Evolutionary conservation across 2,797 vertebrate genomes (phyloP).

Genomic region (Sternotherus odoratus): DNA sequence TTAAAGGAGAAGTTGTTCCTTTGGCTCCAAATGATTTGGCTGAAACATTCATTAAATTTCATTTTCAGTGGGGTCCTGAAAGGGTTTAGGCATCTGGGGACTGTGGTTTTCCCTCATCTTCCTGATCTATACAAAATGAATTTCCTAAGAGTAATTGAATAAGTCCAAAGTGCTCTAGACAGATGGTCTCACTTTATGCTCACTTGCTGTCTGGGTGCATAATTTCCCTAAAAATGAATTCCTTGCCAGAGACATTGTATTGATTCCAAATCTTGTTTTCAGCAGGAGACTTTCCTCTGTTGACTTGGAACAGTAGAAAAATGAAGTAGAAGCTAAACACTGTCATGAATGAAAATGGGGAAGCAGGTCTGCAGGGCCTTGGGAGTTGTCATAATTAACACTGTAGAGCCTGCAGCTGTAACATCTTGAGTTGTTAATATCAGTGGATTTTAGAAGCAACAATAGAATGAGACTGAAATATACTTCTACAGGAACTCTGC

Average conservation of each 20-base stretch:
- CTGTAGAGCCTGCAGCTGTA: neutral
- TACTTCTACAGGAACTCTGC: neutral
- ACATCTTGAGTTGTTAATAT: neutral
- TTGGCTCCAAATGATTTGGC: slow-evolving; percentile 21
- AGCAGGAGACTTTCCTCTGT: slow-evolving; percentile 33
- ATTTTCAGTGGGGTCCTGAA: slow-evolving; percentile 25
- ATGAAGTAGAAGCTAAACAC: neutral
- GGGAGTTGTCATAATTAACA: neutral
- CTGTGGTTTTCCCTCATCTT: slow-evolving; percentile 28
- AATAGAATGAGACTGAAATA: neutral
- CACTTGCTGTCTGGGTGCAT: slow-evolving; percentile 32
- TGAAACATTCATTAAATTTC: slow-evolving; percentile 31
- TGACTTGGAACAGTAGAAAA: slow-evolving; percentile 25
- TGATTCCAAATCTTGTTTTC: slow-evolving; percentile 65
- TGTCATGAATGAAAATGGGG: neutral
- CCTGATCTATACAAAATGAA: slow-evolving; percentile 32
- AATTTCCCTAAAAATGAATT: slow-evolving; percentile 55
- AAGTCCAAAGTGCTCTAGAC: slow-evolving; percentile 49
- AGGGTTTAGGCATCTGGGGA: slow-evolving; percentile 15
- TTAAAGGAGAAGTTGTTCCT: neutral
- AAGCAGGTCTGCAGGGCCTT: neutral
- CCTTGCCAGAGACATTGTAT: slow-evolving; percentile 33
- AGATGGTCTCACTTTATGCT: slow-evolving; percentile 49
- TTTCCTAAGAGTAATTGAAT: slow-evolving; percentile 52
- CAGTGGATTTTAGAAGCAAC: neutral